These are phyloP conservation scores for Ailuropoda melanoleuca DNA, from an alignment of 2,113 vertebrate genomes.

Conservation along the genomic window DNA sequence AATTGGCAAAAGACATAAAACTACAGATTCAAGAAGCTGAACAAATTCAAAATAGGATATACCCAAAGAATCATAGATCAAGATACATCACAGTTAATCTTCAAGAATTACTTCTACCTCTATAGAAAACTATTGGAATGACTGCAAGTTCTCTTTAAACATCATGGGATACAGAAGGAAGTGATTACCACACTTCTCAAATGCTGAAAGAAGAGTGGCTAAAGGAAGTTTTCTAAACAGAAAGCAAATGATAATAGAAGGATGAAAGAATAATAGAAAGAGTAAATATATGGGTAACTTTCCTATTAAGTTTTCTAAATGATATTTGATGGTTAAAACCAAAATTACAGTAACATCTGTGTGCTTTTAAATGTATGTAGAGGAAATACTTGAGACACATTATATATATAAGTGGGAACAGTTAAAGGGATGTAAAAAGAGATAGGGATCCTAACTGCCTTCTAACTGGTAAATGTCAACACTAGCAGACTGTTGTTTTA, in stretches of 20 bases:
- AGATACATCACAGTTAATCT: background rate
- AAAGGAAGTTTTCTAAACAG: background rate
- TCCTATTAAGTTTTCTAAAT: background rate
- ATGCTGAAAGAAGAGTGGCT: background rate
- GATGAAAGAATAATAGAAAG: background rate
- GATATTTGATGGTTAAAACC: background rate
- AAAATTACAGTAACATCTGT: background rate
- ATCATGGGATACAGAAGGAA: background rate
- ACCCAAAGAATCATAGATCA: background rate
- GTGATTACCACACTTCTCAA: background rate
- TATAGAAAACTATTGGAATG: background rate
- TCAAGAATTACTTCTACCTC: background rate
- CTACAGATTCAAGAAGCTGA: background rate
- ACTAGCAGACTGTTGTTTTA: background rate
- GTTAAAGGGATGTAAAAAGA: background rate
- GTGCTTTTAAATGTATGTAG: background rate
- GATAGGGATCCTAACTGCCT: background rate
- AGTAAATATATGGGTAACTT: background rate
- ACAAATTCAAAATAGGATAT: background rate
- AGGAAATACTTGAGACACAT: background rate
- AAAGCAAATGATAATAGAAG: background rate
- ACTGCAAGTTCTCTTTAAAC: background rate
- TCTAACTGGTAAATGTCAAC: background rate
- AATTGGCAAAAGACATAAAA: background rate
- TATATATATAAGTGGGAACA: background rate